Evolutionary conservation across 1,140 invertebrate species (phyloP), one percentile per base, ranked within the genome.

Genomic region (Reticulitermes speratus): DNA sequence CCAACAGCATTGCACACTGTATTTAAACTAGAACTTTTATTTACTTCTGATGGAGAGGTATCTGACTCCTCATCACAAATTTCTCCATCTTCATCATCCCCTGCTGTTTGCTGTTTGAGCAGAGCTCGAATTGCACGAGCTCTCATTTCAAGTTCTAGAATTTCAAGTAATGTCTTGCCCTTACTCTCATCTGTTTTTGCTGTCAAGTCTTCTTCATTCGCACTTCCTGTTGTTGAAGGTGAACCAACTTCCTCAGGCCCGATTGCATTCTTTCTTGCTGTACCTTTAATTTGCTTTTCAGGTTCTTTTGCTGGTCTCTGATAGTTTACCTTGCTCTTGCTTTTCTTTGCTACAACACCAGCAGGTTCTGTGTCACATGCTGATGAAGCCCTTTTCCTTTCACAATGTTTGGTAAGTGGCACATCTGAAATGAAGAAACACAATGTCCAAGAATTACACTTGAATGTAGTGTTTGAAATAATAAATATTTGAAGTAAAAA

Each of bases 71-170:
- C 32, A n/a, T 75, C 65, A 75, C 25, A 75, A 2, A 2, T 8
- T 6, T 75, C 65, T 75, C 30, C n/a, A 75, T 75, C 65, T 75
- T 75, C 65, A 11, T 25, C 65, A 52, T 30, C 44, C 44, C 44
- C 52, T 30, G 12, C 38, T n/a, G 3, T 55, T 19, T 84, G 84
- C 45, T 92, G 92, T 3, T 90, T 90, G 85, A 93, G 91, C 32
- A 93, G 89, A 86, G 92, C 92, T 89, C 92, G 89, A 86, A 93
- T 93, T 21, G 92, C 92, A 65, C 92, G 89, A 23, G 92, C 92
- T 87, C 92, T 90, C 92, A 93, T 93, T 89, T 93, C 92, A 52
- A 93, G 87, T 86, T 93, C 92, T 65, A 93, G 88, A 65, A 93
- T 89, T 88, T 93, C 92, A 23, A 93, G 87, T 30, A 92, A 90